phyloP scores from a whole-genome alignment of 2,113 vertebrate species.

The Elaphurus davidianus region DNA sequence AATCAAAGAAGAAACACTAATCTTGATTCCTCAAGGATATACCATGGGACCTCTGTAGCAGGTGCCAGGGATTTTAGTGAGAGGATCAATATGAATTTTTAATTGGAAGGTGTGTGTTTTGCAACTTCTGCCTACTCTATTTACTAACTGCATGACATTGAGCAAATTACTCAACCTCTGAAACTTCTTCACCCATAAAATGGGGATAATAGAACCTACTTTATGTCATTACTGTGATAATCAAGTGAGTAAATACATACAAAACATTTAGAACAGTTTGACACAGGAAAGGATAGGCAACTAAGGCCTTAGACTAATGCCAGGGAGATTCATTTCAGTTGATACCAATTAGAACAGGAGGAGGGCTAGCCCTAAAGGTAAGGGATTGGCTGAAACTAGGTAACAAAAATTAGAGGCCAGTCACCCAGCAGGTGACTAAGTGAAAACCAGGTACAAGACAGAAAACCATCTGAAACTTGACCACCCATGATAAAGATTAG shows the following conservation, averaged over 20 bases:
- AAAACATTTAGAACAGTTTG: background rate
- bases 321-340: background rate
- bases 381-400: background rate
- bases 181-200: background rate
- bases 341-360: background rate
- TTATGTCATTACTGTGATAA: background rate
- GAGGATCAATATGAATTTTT: background rate
- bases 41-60: background rate
- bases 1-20: background rate
- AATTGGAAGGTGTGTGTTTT: background rate
- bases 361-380: background rate
- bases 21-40: background rate
- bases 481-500: background rate
- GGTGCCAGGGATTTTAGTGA: background rate
- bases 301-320: background rate
- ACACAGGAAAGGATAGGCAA: background rate
- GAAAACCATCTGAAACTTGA: background rate
- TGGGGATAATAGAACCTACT: background rate
- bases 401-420: background rate
- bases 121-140: background rate
- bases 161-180: background rate
- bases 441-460: background rate
- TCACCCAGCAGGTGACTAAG: background rate
- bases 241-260: background rate
- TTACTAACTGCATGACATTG: background rate